Evolutionary conservation across 2,888 invertebrate genomes (phyloP), one percentile per base, ranked within the genome.

Genomic region (Netelia fuscicornis): DNA sequence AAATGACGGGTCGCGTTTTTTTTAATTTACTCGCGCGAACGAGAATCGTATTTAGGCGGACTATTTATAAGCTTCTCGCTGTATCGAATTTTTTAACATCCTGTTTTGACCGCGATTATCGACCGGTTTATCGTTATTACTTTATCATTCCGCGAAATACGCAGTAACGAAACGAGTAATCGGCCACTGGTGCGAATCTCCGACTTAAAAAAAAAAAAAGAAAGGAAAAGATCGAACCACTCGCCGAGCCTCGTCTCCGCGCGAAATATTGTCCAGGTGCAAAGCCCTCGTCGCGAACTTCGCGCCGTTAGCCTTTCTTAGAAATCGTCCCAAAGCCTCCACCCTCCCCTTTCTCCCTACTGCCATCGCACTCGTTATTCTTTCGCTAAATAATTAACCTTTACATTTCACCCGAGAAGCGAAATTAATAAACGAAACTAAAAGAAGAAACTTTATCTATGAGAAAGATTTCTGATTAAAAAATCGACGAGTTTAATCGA

Each of bases 341-440:
- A n/a, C 10, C 10, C 20, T 23, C 20, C 56, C 17, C 56, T 56
- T 25, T n/a, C 17, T 20, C 58, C 2, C 20, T 42, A 58, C n/a
- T 23, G 52, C 56, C 30, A 37, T 60, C 68, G 60, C 23, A 67
- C 48, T 58, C 23, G 68, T 62, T 2, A 0, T 30, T 83, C 77
- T 83, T 78, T 62, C 68, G 78, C 78, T 74, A 74, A 83, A 54
- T 52, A 60, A 70, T 83, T 78, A 83, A 74, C 78, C 17, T 68
- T 74, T 1, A 48, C 20, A 52, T 65, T 37, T 44, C 71, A 62
- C 56, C 64, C 44, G 6, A 1, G 10, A 44, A 1, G n/a, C n/a
- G 30, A 17, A 20, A 10, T 8, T n/a, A 23, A 23, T 1, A 52
- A 37, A 17, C 17, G 13, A 62, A 30, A 74, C 25, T 23, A 30